These are phyloP conservation scores for Theonella swinhoei DNA, from an alignment of 37 sponge, comb jelly and placozoan species.

Conservation along the genomic window DNA sequence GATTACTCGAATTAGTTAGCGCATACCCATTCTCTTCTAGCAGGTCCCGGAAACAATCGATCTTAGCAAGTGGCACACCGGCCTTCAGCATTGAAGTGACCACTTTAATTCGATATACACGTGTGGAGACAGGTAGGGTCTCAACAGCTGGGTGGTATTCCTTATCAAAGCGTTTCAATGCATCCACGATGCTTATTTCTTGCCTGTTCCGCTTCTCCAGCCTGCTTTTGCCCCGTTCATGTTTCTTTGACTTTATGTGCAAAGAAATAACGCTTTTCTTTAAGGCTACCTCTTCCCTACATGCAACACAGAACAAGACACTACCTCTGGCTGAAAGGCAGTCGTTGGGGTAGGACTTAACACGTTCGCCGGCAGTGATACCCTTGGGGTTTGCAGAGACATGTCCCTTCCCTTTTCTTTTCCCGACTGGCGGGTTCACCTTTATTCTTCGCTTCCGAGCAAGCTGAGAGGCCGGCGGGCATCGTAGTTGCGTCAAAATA, in stretches of 20 bases:
- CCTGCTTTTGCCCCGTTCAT: conserved; percentile 32
- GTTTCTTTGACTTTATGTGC: conserved; percentile 39
- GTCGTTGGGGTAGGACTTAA: no score
- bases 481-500: no score
- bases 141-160: conserved; percentile 27
- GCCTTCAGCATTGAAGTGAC: conserved; percentile 40
- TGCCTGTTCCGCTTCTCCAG: background rate
- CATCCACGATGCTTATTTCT: conserved; percentile 23
- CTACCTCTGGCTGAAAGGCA: no score
- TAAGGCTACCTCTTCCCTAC: conserved; percentile 30
- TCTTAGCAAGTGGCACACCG: conserved; percentile 38
- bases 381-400: no score
- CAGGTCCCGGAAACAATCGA: conserved; percentile 17
- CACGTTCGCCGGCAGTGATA: no score
- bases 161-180: conserved; percentile 18
- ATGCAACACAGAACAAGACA: conserved; percentile 41
- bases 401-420: no score
- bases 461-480: no score
- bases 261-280: conserved; percentile 15
- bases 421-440: no score
- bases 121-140: conserved; percentile 29
- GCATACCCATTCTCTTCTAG: conserved; percentile 33
- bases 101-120: conserved; percentile 42
- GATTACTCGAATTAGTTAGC: background rate
- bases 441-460: no score